Evolutionary conservation across 2,113 vertebrate genomes (phyloP).

Genomic region (Oxyura jamaicensis): DNA sequence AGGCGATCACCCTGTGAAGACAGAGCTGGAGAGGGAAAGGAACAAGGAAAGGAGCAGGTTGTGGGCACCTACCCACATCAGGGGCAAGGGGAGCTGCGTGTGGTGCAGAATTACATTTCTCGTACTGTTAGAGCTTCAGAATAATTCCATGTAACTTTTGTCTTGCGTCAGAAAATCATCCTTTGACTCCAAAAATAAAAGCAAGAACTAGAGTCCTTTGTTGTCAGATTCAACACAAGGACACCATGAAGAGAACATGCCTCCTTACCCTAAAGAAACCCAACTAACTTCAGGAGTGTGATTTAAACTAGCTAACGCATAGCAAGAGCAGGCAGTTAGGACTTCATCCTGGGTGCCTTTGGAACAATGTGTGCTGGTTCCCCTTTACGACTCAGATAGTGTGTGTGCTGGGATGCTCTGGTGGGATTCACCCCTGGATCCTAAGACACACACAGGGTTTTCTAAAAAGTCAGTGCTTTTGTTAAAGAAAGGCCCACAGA

Average conservation of each 20-base stretch:
- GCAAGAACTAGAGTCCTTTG: rapidly evolving
- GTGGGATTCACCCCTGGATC: neutral
- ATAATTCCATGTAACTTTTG: neutral
- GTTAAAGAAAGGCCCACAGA: neutral
- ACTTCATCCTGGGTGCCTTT: neutral
- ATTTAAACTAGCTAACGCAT: neutral
- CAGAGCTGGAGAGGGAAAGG: rapidly evolving
- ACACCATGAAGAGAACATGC: neutral
- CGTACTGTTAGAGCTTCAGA: neutral
- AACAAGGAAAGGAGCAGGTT: neutral
- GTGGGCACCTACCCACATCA: neutral
- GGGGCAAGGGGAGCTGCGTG: neutral
- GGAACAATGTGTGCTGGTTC: rapidly evolving
- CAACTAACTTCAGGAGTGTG: neutral
- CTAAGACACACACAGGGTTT: rapidly evolving
- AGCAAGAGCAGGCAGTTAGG: neutral
- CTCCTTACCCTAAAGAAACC: neutral
- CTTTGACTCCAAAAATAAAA: neutral
- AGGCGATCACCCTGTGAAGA: neutral
- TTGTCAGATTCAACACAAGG: neutral
- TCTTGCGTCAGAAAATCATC: neutral
- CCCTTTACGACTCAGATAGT: neutral
- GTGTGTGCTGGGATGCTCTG: neutral
- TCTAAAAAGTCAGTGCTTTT: neutral
- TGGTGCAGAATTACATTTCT: neutral